A percentile compares a stretch with the other conserved stretches of the same genome.
phyloP scores from a whole-genome alignment of 2,113 vertebrate genomes.

The Lonchura striata region DNA sequence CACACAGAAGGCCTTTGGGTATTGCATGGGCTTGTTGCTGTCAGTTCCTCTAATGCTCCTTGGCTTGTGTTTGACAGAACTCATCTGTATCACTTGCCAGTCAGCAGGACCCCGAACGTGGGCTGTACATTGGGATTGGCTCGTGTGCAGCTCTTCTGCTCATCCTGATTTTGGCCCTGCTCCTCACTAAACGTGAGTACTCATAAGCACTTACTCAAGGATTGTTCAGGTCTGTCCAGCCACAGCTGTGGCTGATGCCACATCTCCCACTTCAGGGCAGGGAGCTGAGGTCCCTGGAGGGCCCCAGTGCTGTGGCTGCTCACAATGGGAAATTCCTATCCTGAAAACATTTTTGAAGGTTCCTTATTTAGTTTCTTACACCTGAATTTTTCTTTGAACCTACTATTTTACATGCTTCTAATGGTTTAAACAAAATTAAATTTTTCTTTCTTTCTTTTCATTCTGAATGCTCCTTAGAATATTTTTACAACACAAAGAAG shows the following conservation, averaged over 20 bases:
- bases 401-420: neutral
- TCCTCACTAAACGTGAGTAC: slow-evolving; percentile 52
- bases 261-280: neutral
- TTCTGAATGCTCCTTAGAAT: slow-evolving; percentile 21
- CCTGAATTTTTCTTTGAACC: neutral
- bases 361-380: neutral
- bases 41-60: neutral
- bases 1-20: neutral
- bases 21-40: neutral
- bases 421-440: neutral
- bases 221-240: neutral
- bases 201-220: neutral
- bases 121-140: neutral
- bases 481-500: neutral
- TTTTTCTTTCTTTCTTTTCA: neutral
- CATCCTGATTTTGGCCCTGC: neutral
- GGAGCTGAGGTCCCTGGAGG: neutral
- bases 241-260: neutral
- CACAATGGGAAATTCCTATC: neutral
- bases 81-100: rapidly evolving
- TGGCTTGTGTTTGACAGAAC: slow-evolving; percentile 22
- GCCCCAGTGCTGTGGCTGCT: neutral
- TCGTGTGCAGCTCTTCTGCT: neutral
- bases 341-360: neutral
- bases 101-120: neutral